Evolutionary conservation across 2,113 vertebrate species (phyloP).

Genomic region (chimpanzee (Pan troglodytes)): NHGRI_mPanTro3-v2.1_pri NC_072415.2:18030001-18030500

Average conservation of each 20-base stretch:
- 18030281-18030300: neutral
- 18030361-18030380: neutral
- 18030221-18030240: neutral
- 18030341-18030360: neutral
- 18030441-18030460: neutral
- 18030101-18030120: neutral
- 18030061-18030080: neutral
- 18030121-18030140: neutral
- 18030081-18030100: neutral
- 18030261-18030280: neutral
- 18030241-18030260: neutral
- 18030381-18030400: neutral
- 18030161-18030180: neutral
- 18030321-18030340: neutral
- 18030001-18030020: neutral
- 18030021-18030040: neutral
- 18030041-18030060: no score
- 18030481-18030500: neutral
- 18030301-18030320: neutral
- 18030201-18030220: conserved; percentile 20
- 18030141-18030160: neutral
- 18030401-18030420: neutral
- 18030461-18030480: neutral
- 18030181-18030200: neutral
- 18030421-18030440: neutral